Conservation (phyloP, 2,888 invertebrate genomes). For the Ennomos fuscantarius region DNA sequence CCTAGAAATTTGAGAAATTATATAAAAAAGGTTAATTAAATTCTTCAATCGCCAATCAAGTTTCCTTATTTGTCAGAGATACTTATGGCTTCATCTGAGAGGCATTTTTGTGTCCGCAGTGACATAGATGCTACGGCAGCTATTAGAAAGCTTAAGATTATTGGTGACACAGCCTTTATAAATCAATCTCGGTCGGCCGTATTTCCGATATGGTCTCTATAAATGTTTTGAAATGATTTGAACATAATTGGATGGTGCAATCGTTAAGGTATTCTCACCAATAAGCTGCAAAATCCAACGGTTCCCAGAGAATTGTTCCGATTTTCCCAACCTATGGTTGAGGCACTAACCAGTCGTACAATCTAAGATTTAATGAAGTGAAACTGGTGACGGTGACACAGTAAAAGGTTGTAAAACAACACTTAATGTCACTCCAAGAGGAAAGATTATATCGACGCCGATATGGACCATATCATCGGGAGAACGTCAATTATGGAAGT, state of each 20-base stretch:
- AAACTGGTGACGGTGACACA: conserved; percentile 51
- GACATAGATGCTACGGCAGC: conserved; percentile 18
- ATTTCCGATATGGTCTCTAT: conserved; percentile 16
- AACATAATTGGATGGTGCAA: too few species aligned
- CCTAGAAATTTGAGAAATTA: conserved; percentile 25
- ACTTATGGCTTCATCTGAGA: conserved; percentile 15
- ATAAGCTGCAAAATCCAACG: too few species aligned
- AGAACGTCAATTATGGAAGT: conserved; percentile 58
- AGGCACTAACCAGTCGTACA: conserved; percentile 37
- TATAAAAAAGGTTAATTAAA: conserved; percentile 23
- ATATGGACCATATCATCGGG: conserved; percentile 56
- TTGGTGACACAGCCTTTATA: conserved; percentile 18
- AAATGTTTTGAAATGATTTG: too few species aligned
- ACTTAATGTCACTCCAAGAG: conserved; percentile 31
- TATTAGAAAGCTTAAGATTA: conserved; percentile 19
- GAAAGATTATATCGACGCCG: conserved; percentile 50
- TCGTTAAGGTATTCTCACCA: too few species aligned
- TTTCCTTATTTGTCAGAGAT: conserved; percentile 34
- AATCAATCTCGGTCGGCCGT: conserved; percentile 7
- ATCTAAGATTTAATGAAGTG: conserved; percentile 46
- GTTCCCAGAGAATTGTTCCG: too few species aligned
- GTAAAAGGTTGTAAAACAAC: conserved; percentile 35
- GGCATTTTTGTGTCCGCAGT: conserved; percentile 23
- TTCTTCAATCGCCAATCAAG: conserved; percentile 24
- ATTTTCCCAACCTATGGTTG: too few species aligned